Conservation (phyloP, 2,113 vertebrate species). For the Nycticebus coucang region DNA sequence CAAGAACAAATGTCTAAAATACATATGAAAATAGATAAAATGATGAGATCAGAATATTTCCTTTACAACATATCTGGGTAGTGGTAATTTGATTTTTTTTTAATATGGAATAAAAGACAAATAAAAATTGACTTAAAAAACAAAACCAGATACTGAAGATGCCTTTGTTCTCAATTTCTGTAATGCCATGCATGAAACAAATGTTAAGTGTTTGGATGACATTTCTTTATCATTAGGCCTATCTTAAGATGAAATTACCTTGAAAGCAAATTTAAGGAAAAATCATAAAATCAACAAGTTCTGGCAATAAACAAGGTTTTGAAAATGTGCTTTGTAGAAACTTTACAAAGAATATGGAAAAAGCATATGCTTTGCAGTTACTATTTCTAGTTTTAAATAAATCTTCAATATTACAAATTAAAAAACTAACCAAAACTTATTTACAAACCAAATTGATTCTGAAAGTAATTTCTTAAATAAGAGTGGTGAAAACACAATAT, state of each 20-base stretch:
- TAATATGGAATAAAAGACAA: constrained; percentile 28
- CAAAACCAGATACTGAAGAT: constrained; percentile 36
- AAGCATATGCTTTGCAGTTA: background rate
- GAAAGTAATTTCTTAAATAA: constrained; percentile 53
- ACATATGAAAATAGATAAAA: constrained; percentile 34
- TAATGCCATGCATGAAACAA: background rate
- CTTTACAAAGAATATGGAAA: constrained; percentile 24
- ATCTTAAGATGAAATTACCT: constrained; percentile 44
- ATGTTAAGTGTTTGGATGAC: constrained; percentile 28
- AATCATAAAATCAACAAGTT: constrained; percentile 48
- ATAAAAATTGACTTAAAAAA: constrained; percentile 11
- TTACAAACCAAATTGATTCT: constrained; percentile 20
- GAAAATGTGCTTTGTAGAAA: constrained; percentile 44
- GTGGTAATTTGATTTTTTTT: constrained; percentile 9
- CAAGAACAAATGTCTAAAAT: constrained; percentile 18
- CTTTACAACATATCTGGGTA: constrained; percentile 33
- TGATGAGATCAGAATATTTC: constrained; percentile 1
- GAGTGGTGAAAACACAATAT: constrained; percentile 13
- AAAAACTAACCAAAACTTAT: constrained; percentile 50
- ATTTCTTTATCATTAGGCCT: constrained; percentile 26
- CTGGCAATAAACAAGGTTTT: background rate
- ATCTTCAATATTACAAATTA: constrained; percentile 52
- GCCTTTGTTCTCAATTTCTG: constrained; percentile 42
- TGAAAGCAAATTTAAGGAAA: constrained; percentile 37
- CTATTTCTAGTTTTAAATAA: constrained; percentile 39